These are phyloP conservation scores for Idaea straminata DNA, from an alignment of 2,888 invertebrate genomes.

Conservation along the genomic window DNA sequence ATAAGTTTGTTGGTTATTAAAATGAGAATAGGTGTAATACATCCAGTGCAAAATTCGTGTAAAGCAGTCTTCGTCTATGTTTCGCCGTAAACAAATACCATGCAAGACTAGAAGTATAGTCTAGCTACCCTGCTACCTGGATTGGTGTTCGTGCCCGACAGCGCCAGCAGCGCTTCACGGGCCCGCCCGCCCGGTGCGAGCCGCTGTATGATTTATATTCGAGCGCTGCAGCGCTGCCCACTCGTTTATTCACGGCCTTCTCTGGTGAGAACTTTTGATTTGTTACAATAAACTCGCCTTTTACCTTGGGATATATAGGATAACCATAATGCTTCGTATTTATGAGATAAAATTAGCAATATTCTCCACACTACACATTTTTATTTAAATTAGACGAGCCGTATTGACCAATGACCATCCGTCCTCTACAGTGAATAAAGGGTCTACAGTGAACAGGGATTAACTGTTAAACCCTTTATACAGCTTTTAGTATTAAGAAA, in stretches of 20 bases:
- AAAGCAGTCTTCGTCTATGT: slow-evolving; percentile 13
- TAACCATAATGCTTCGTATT: slow-evolving; percentile 16
- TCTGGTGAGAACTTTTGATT: slow-evolving; percentile 45
- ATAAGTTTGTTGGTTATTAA: no score
- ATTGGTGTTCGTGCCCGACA: neutral
- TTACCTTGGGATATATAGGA: slow-evolving; percentile 26
- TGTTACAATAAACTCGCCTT: slow-evolving; percentile 50
- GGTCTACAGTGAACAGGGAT: no score
- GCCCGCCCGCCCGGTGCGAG: slow-evolving; percentile 11
- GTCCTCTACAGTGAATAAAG: no score
- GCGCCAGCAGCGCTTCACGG: slow-evolving; percentile 10
- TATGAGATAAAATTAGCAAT: neutral
- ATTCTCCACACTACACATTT: no score
- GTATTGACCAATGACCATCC: no score
- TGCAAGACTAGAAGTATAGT: neutral
- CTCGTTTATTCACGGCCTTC: slow-evolving; percentile 36
- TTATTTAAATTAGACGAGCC: no score
- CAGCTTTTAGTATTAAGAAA: no score
- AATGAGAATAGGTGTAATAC: no score
- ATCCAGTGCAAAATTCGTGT: neutral
- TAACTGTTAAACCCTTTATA: no score
- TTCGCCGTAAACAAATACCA: slow-evolving; percentile 20
- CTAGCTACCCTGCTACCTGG: neutral
- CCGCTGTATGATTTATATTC: slow-evolving; percentile 26
- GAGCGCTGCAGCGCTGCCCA: slow-evolving; percentile 23